Conservation (phyloP, 1,140 invertebrate species). For the Homarus americanus region DNA sequence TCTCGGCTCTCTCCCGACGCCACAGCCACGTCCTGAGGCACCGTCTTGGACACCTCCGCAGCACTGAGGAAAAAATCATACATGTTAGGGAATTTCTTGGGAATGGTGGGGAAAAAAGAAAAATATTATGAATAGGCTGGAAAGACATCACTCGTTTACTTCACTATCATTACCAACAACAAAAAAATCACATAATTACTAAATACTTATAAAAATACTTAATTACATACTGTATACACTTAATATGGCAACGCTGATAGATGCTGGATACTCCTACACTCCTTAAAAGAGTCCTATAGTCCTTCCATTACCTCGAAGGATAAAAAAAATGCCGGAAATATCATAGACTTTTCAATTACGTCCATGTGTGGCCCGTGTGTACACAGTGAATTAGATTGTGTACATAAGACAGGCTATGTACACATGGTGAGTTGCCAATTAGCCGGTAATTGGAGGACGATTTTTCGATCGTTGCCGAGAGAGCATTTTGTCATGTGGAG, state of each 20-base stretch:
- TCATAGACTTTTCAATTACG: conserved; percentile 25
- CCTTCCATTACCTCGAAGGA: conserved; percentile 16
- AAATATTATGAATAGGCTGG: background rate
- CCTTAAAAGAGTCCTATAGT: background rate
- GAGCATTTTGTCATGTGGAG: background rate
- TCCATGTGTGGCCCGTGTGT: conserved; percentile 37
- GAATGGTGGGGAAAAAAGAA: background rate
- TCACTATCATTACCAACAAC: no score
- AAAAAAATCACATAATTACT: no score
- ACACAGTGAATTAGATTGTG: conserved; percentile 29
- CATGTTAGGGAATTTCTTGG: no score
- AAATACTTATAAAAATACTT: no score
- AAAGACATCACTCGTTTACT: no score
- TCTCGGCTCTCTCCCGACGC: conserved; percentile 77
- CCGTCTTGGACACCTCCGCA: conserved; percentile 79
- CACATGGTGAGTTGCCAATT: conserved; percentile 32
- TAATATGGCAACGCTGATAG: background rate
- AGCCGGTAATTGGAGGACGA: conserved; percentile 9
- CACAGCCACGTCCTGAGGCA: conserved; percentile 77
- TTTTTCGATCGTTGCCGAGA: background rate
- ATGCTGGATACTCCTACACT: background rate
- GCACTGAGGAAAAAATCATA: conserved; percentile 76
- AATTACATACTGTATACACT: no score
- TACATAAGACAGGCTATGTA: background rate
- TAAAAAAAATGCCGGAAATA: background rate